Conservation (phyloP, 2,888 invertebrate genomes). For the Crioceris asparagi region DNA sequence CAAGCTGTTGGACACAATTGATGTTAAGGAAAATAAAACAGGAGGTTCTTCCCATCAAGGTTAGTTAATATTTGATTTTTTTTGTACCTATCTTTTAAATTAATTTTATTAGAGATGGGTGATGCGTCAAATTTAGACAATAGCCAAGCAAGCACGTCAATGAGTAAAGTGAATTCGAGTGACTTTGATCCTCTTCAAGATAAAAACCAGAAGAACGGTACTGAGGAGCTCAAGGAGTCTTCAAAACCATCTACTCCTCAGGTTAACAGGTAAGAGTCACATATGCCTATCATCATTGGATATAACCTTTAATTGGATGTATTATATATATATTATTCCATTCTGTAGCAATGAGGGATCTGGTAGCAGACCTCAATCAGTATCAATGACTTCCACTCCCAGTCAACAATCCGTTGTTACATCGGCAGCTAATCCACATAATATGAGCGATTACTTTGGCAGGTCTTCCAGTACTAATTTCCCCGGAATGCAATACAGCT, state of each 20-base stretch:
- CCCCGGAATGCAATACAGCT: slow-evolving; percentile 28
- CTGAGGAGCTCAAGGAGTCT: slow-evolving; percentile 26
- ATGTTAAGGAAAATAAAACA: slow-evolving; percentile 25
- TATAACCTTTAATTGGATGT: neutral
- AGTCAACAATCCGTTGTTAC: slow-evolving; percentile 24
- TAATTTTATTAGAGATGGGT: slow-evolving; percentile 8
- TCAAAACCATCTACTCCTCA: slow-evolving; percentile 27
- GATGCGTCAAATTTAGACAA: slow-evolving; percentile 15
- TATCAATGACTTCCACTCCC: slow-evolving; percentile 25
- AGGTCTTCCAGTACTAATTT: slow-evolving; percentile 25
- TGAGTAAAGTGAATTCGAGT: slow-evolving; percentile 39
- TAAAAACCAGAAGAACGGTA: slow-evolving; percentile 29
- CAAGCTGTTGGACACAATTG: slow-evolving; percentile 46
- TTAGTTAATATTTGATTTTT: slow-evolving; percentile 9
- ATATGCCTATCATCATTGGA: neutral
- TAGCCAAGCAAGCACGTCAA: slow-evolving; percentile 17
- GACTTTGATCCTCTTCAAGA: slow-evolving; percentile 51
- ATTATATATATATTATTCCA: slow-evolving; percentile 4
- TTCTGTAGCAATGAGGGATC: slow-evolving; percentile 12
- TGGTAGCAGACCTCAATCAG: slow-evolving; percentile 28
- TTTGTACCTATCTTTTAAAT: neutral
- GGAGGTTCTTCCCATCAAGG: slow-evolving; percentile 18
- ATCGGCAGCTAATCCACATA: slow-evolving; percentile 24
- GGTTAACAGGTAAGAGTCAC: slow-evolving; percentile 14
- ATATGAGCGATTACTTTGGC: slow-evolving; percentile 30